Evolutionary conservation across 2,113 vertebrate genomes (phyloP).

Genomic region (Cygnus buccinator): DNA sequence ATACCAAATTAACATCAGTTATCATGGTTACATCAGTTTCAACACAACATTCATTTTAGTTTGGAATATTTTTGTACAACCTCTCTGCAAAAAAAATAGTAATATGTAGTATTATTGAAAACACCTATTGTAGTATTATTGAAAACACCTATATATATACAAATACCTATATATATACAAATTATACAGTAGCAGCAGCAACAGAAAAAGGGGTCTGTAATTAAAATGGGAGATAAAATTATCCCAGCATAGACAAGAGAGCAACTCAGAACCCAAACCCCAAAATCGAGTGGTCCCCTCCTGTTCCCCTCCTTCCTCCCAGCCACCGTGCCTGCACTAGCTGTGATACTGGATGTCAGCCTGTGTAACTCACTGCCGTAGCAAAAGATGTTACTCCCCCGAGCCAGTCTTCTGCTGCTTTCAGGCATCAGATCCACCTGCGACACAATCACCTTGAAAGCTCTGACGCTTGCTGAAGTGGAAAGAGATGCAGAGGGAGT

Average conservation of each 20-base stretch:
- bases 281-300: neutral
- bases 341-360: neutral
- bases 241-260: neutral
- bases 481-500: neutral
- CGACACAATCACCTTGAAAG: neutral
- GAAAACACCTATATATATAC: neutral
- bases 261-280: neutral
- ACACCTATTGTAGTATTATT: fast-evolving
- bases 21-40: neutral
- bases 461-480: neutral
- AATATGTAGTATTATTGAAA: fast-evolving
- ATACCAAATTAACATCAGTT: neutral
- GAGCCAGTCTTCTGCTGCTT: neutral
- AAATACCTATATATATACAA: fast-evolving
- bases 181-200: fast-evolving
- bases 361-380: neutral
- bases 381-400: neutral
- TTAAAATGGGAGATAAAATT: neutral
- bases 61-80: neutral
- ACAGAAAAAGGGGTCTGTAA: neutral
- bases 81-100: fast-evolving
- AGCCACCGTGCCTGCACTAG: fast-evolving
- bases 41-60: neutral
- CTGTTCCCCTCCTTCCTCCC: neutral
- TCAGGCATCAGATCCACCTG: neutral